Percentiles rank a stretch among this genome's conserved stretches.
These are phyloP conservation scores for Apus apus DNA, from an alignment of 2,113 vertebrate species.

Conservation along the genomic window DNA sequence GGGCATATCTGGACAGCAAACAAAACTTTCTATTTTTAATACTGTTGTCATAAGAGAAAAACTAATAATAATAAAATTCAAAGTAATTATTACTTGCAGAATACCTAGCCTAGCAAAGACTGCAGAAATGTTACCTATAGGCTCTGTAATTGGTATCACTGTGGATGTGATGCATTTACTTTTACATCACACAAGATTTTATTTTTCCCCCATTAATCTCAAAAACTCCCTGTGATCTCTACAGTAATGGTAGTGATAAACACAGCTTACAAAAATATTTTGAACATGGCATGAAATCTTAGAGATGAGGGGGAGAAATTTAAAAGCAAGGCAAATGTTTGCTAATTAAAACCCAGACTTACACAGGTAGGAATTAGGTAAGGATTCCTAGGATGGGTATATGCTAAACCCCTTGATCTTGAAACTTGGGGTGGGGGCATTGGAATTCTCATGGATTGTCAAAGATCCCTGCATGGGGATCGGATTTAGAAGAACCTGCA, in stretches of 20 bases:
- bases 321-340: background rate
- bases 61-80: background rate
- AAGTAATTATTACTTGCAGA: background rate
- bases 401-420: background rate
- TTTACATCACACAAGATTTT: background rate
- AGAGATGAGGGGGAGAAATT: background rate
- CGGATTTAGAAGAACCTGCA: background rate
- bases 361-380: background rate
- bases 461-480: accelerated
- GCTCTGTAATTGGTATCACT: background rate
- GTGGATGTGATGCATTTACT: background rate
- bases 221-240: background rate
- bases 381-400: background rate
- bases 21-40: background rate
- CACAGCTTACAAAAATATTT: background rate
- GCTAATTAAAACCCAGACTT: background rate
- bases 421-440: background rate
- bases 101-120: background rate
- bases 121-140: background rate
- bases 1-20: background rate
- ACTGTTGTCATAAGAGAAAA: background rate
- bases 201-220: background rate
- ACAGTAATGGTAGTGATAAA: background rate
- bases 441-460: background rate
- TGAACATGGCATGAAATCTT: background rate